phyloP scores from a whole-genome alignment of 2,797 vertebrate species.

The Anas acuta region DNA sequence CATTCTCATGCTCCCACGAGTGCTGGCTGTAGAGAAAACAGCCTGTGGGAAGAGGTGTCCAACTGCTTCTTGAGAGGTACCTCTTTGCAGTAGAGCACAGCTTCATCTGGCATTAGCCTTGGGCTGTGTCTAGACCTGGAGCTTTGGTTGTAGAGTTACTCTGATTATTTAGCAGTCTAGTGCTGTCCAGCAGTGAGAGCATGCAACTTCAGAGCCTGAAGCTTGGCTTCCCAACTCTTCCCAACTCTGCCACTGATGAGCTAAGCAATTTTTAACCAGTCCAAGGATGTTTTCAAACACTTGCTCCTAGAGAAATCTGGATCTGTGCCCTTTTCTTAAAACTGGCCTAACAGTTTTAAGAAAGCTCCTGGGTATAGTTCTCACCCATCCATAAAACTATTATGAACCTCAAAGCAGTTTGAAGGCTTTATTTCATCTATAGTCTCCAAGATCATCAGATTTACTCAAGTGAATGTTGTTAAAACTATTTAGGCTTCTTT shows the following conservation, averaged over 20 bases:
- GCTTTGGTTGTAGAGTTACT: background rate
- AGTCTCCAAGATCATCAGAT: background rate
- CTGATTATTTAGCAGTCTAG: background rate
- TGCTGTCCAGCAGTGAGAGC: background rate
- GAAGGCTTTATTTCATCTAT: background rate
- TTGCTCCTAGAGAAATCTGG: background rate
- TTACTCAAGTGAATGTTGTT: background rate
- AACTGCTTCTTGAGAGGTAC: background rate
- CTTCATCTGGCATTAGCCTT: rapidly evolving
- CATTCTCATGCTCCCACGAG: rapidly evolving
- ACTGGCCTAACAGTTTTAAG: too few relatives aligned
- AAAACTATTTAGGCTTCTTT: background rate
- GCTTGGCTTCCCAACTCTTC: background rate
- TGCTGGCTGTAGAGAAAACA: background rate
- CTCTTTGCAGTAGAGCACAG: background rate
- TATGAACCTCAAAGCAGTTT: background rate
- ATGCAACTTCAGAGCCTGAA: rapidly evolving
- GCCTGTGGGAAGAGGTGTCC: background rate
- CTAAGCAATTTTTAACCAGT: background rate
- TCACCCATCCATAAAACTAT: background rate
- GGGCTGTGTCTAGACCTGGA: background rate
- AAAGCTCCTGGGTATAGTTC: background rate
- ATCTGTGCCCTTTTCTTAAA: background rate
- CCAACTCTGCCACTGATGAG: background rate
- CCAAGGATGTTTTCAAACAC: background rate